Base-by-base conservation (phyloP, 37 sponge, comb jelly and placozoan genomes). In the Agelas oroides region DNA sequence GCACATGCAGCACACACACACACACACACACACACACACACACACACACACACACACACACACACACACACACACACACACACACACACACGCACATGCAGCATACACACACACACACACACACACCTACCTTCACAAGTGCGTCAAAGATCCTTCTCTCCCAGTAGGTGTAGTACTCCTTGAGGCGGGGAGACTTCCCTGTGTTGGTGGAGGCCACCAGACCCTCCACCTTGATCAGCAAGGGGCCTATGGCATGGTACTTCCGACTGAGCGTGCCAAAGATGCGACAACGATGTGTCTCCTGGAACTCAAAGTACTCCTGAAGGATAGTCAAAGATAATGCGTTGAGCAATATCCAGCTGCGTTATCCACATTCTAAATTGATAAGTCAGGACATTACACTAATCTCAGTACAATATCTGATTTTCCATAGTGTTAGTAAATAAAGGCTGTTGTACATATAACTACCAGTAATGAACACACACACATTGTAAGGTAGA, bases 211-310 rank as follows among this genome's bases (percentile, higher is more conserved):
- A 76, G 30, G 97, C 94, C 31, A 97, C 97, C 39, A 94, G 86
- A 23, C 99, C 99, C 66, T 99, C 99, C 78, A 99, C 83, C 82
- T 99, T 99, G 84, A 95, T 97, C 74, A 99, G 90, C 31, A 99
- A 90, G 1, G 99, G 99, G 11, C 94, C 96, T 24, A 99, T 99
- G 55, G 91, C 99, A 27, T 90, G 93, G 76, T 99, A 99, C 89
- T 99, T 97, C 52, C 94, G 79, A 56, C 85, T 83, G 52, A 99
- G 88, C 0, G 88, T 59, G 72, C 61, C 63, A 63, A 95, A 66
- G 0, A 84, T 73, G 34, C 68, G 53, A 54, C 76, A 41, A 12
- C 95, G 83, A 69, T 88, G 88, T 14, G 62, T 80, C 87, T 91
- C 96, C 54, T 95, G 88, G 66, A 78, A 88, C 61, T 99, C 97